Percentiles rank a stretch among this genome's conserved stretches.
Evolutionary conservation across 2,113 vertebrate genomes (phyloP).

Genomic region (Meleagris gallopavo): DNA sequence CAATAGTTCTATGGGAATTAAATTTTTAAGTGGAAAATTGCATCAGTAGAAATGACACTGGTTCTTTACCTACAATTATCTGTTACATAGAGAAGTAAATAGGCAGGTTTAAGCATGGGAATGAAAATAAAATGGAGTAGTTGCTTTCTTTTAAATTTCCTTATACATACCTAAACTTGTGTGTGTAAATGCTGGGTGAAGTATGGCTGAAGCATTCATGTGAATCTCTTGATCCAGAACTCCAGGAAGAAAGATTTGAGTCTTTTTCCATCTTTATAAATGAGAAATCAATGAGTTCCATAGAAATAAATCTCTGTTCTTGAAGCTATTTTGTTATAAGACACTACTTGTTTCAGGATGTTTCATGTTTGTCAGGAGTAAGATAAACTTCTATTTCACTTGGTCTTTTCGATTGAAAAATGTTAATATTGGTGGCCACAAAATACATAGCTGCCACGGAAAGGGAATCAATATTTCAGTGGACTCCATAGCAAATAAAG

Average conservation of each 20-base stretch:
- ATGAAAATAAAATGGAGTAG: background rate
- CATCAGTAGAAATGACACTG: background rate
- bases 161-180: background rate
- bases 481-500: background rate
- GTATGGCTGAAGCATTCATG: background rate
- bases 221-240: background rate
- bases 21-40: background rate
- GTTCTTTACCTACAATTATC: background rate
- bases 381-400: background rate
- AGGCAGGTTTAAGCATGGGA: background rate
- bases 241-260: background rate
- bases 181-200: background rate
- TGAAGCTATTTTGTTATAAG: background rate
- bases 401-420: background rate
- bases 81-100: background rate
- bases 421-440: background rate
- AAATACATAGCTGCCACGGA: background rate
- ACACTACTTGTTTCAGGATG: background rate
- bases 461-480: background rate
- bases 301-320: background rate
- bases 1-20: background rate
- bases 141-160: background rate
- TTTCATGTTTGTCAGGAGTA: background rate
- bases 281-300: background rate
- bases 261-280: background rate